Percentiles rank a stretch among this genome's conserved stretches.
phyloP scores from a whole-genome alignment of 1,140 invertebrate species.

The Ganaspis sp. region DNA sequence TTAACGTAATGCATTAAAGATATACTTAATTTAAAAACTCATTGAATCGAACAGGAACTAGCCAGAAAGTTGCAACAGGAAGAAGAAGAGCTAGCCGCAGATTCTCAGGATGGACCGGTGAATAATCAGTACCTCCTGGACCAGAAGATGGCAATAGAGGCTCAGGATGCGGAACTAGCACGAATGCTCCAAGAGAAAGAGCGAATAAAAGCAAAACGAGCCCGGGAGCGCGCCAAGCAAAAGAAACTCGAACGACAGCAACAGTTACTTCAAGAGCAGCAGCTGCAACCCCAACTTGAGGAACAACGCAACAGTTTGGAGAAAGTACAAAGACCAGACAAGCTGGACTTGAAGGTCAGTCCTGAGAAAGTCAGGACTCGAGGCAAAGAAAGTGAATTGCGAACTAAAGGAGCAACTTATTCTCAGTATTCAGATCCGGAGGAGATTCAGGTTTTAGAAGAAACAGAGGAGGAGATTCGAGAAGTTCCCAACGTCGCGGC shows the following conservation, averaged over 20 bases:
- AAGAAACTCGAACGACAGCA: slow-evolving; percentile 81
- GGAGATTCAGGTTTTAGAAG: slow-evolving; percentile 71
- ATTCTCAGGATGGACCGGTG: slow-evolving; percentile 77
- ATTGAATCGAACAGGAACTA: slow-evolving; percentile 79
- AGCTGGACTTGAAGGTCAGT: slow-evolving; percentile 64
- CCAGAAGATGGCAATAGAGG: slow-evolving; percentile 89
- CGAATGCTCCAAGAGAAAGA: slow-evolving; percentile 92
- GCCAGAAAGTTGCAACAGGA: slow-evolving; percentile 82
- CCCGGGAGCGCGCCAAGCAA: slow-evolving; percentile 81
- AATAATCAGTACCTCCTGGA: slow-evolving; percentile 82
- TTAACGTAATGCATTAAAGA: no score
- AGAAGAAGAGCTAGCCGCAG: slow-evolving; percentile 75
- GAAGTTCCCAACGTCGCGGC: slow-evolving; percentile 71
- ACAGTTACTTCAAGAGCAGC: slow-evolving; percentile 78
- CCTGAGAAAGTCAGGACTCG: slow-evolving; percentile 44
- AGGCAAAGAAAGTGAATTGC: slow-evolving; percentile 34
- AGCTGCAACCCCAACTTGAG: slow-evolving; percentile 75
- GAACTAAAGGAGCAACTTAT: slow-evolving; percentile 16
- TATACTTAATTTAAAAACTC: no score
- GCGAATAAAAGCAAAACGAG: slow-evolving; percentile 81
- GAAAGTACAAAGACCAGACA: slow-evolving; percentile 68
- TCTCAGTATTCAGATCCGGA: slow-evolving; percentile 73
- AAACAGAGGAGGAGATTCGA: slow-evolving; percentile 54
- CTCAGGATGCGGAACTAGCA: slow-evolving; percentile 93
- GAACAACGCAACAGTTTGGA: slow-evolving; percentile 62